A percentile compares a stretch with the other conserved stretches of the same genome.
phyloP scores from a whole-genome alignment of 2,113 vertebrate genomes.

The Lontra canadensis region DNA sequence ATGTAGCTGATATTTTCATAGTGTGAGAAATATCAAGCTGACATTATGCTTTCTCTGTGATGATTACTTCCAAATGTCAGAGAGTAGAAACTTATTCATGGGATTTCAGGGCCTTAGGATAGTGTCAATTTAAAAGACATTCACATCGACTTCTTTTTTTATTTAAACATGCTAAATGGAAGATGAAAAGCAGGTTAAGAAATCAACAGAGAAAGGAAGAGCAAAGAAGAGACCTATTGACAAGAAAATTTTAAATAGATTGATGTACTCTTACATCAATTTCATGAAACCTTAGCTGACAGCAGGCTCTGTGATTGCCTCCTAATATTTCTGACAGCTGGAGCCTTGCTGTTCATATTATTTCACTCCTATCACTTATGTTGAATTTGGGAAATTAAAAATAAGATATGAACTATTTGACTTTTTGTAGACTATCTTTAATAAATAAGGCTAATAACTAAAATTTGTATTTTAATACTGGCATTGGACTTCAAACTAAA shows the following conservation, averaged over 20 bases:
- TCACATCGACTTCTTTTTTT: conserved; percentile 78
- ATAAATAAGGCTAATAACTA: not conserved
- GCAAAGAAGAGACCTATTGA: conserved; percentile 56
- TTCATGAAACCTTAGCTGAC: not conserved
- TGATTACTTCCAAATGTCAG: conserved; percentile 85
- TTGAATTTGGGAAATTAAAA: conserved; percentile 18
- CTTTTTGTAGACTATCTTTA: conserved; percentile 30
- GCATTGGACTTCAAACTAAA: not conserved
- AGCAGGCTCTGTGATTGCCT: not conserved
- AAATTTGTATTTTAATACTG: not conserved
- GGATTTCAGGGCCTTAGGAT: conserved; percentile 78
- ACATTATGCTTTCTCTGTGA: conserved; percentile 84
- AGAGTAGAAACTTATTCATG: conserved; percentile 80
- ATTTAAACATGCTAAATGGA: conserved; percentile 83
- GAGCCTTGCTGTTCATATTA: not conserved
- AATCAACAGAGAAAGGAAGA: conserved; percentile 51
- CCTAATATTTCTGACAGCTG: not conserved
- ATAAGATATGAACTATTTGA: not conserved
- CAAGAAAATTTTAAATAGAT: conserved; percentile 67
- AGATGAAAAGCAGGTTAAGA: conserved; percentile 79
- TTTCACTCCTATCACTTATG: not conserved
- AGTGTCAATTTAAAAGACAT: conserved; percentile 84
- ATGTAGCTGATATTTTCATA: conserved; percentile 84
- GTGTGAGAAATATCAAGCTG: conserved; percentile 86
- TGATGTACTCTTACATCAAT: conserved; percentile 57